A percentile compares a stretch with the other conserved stretches of the same genome.
These are phyloP conservation scores for Oryzias melastigma DNA, from an alignment of 2,113 vertebrate genomes.

Conservation along the genomic window DNA sequence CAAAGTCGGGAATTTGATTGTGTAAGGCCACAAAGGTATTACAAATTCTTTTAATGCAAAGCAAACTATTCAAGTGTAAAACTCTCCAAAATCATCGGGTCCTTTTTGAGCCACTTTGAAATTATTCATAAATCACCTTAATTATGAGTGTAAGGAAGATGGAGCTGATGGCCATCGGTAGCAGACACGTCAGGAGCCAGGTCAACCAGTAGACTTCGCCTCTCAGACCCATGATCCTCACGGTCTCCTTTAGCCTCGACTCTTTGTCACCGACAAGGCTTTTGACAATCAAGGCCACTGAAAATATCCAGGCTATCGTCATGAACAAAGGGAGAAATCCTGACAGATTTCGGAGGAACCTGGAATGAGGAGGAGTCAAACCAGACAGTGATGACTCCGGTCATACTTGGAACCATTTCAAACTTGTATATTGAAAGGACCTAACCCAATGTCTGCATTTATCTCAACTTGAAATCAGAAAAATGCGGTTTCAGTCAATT, in stretches of 20 bases:
- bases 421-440: no score
- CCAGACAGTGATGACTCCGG: constrained; percentile 10
- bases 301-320: constrained; percentile 96
- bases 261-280: constrained; percentile 94
- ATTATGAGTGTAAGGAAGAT: constrained; percentile 84
- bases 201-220: constrained; percentile 89
- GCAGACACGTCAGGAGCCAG: constrained; percentile 88
- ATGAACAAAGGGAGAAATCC: constrained; percentile 91
- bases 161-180: constrained; percentile 88
- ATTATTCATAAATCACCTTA: constrained; percentile 84
- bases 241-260: constrained; percentile 90
- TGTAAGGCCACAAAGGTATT: no score
- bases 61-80: neutral
- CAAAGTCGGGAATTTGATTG: no score
- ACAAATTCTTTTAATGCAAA: no score
- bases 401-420: neutral
- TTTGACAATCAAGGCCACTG: constrained; percentile 93
- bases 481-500: no score
- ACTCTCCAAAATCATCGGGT: constrained; percentile 45
- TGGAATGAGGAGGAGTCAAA: constrained; percentile 52
- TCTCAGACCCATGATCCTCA: constrained; percentile 93
- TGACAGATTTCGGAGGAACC: constrained; percentile 88
- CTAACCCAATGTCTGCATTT: no score
- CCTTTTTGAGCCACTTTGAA: constrained; percentile 51
- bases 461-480: no score